A percentile compares a stretch with the other conserved stretches of the same genome.
Evolutionary conservation across 2,888 invertebrate genomes (phyloP).

Genomic region (Helicoverpa assulta): DNA sequence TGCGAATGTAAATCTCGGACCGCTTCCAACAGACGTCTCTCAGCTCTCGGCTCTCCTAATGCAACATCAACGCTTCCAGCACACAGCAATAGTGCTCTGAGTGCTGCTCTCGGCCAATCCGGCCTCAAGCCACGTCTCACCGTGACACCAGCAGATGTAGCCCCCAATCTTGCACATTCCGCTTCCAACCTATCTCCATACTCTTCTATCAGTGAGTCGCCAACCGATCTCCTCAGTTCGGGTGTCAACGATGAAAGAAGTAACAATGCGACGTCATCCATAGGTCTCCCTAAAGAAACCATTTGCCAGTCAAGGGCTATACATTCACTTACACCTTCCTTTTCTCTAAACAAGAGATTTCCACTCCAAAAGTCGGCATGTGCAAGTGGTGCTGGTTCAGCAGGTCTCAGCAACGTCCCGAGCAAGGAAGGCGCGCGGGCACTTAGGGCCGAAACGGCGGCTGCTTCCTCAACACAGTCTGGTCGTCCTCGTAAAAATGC

Average conservation of each 20-base stretch:
- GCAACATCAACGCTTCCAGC: slow-evolving; percentile 96
- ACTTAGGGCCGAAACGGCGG: slow-evolving; percentile 92
- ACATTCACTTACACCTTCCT: slow-evolving; percentile 90
- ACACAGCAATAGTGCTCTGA: slow-evolving; percentile 94
- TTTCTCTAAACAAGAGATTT: slow-evolving; percentile 92
- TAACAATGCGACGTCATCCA: slow-evolving; percentile 94
- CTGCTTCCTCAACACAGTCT: slow-evolving; percentile 91
- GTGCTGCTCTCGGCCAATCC: slow-evolving; percentile 92
- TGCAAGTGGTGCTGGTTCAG: slow-evolving; percentile 94
- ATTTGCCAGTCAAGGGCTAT: slow-evolving; percentile 96
- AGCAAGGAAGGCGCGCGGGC: slow-evolving; percentile 93
- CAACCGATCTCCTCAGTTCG: slow-evolving; percentile 92
- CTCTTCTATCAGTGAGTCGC: slow-evolving; percentile 91
- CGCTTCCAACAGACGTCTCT: slow-evolving; percentile 93
- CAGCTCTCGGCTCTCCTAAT: slow-evolving; percentile 93
- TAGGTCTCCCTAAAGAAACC: slow-evolving; percentile 94
- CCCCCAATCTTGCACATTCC: slow-evolving; percentile 91
- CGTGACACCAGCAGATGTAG: slow-evolving; percentile 89
- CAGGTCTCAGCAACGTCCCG: slow-evolving; percentile 92
- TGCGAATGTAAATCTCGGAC: slow-evolving; percentile 93
- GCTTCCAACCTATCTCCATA: slow-evolving; percentile 92
- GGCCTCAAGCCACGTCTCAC: slow-evolving; percentile 87
- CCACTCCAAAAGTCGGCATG: slow-evolving; percentile 97
- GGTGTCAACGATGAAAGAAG: slow-evolving; percentile 93
- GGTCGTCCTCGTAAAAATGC: slow-evolving; percentile 92